These are phyloP conservation scores for Ceramica pisi DNA, from an alignment of 2,888 invertebrate genomes.

Conservation along the genomic window DNA sequence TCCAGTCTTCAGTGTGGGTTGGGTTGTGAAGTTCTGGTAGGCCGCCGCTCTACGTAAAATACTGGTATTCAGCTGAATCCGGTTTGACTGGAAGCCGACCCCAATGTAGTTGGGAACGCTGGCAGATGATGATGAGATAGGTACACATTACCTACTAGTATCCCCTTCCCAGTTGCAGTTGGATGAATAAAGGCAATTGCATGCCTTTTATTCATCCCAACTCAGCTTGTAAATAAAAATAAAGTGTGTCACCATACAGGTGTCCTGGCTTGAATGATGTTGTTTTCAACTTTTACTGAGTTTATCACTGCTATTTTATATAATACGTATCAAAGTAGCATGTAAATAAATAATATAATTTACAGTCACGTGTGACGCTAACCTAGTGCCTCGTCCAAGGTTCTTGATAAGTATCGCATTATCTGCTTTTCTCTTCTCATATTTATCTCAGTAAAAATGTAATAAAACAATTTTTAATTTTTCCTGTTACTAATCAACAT, in stretches of 20 bases:
- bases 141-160: background rate
- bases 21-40: too few relatives aligned
- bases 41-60: too few relatives aligned
- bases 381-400: constrained; percentile 4
- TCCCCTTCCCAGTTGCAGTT: background rate
- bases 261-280: background rate
- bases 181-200: too few relatives aligned
- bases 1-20: too few relatives aligned
- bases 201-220: background rate
- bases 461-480: constrained; percentile 12
- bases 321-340: background rate
- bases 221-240: background rate
- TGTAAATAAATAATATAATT: constrained; percentile 28
- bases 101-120: too few relatives aligned
- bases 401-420: constrained; percentile 22
- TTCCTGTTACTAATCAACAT: constrained; percentile 4
- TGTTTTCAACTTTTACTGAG: constrained; percentile 4
- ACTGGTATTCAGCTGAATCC: too few relatives aligned
- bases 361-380: constrained; percentile 4
- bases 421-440: constrained; percentile 30
- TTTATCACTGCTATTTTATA: background rate
- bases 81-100: too few relatives aligned
- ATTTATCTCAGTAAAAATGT: constrained; percentile 23
- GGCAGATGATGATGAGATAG: too few relatives aligned
- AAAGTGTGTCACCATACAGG: background rate